These are phyloP conservation scores for Tachypleus tridentatus DNA, from an alignment of 1,140 invertebrate genomes.

Conservation along the genomic window DNA sequence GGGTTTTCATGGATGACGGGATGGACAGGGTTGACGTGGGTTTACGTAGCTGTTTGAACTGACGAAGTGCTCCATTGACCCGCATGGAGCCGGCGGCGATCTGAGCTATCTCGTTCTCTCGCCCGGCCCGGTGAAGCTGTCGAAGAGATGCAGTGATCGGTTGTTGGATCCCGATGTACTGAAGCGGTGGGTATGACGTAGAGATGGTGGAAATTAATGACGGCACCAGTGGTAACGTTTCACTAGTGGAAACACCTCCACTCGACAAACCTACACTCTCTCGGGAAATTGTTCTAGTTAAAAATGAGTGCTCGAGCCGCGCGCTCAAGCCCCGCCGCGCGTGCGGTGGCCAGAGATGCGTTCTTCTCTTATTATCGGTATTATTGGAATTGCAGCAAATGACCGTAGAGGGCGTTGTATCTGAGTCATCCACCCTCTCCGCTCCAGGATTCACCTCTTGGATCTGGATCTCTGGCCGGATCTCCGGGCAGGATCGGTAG, in stretches of 20 bases:
- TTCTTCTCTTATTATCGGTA: slow-evolving; percentile 3
- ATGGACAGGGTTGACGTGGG: slow-evolving; percentile 15
- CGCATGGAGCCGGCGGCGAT: slow-evolving; percentile 93
- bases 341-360: slow-evolving; percentile 26
- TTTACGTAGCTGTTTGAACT: slow-evolving; percentile 39
- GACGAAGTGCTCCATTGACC: slow-evolving; percentile 90
- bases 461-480: slow-evolving; percentile 21
- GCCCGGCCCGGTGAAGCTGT: slow-evolving; percentile 18
- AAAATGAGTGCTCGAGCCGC: slow-evolving; percentile 25
- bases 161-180: slow-evolving; percentile 10
- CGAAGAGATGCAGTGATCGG: slow-evolving; percentile 19
- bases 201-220: slow-evolving; percentile 5
- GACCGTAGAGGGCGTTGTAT: too few species aligned
- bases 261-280: slow-evolving; percentile 23
- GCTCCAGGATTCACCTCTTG: neutral
- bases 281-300: slow-evolving; percentile 25
- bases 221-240: neutral
- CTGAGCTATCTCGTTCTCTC: slow-evolving; percentile 69
- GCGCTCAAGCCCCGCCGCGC: slow-evolving; percentile 23
- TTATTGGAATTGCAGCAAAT: too few species aligned
- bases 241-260: slow-evolving; percentile 13
- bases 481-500: slow-evolving; percentile 26
- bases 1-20: slow-evolving; percentile 13
- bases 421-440: neutral
- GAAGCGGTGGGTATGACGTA: neutral